Evolutionary conservation across 64 coral and sea anemone species (phyloP), one percentile per base, ranked within the genome.

Genomic region (Catalaphyllia jardinei): DNA sequence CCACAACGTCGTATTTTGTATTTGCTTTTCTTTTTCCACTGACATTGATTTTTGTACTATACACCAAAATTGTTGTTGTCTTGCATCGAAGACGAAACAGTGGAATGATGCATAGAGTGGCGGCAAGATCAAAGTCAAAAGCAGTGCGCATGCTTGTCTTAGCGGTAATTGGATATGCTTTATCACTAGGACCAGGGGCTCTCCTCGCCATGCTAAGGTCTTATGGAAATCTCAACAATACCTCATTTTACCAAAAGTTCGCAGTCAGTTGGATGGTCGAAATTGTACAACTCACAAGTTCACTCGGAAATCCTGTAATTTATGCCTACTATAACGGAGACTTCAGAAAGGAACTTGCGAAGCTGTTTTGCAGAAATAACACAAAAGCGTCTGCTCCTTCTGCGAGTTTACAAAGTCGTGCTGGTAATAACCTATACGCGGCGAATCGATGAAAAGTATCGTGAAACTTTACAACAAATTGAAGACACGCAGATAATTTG

Each of bases 91-190:
- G 83, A 72, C 71, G 83, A 4, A 22, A 13, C 13, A 35, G 49
- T 10, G n/a, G 30, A 19, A 38, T 22, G 16, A 72, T 72, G 12
- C 65, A 86, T 31, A 86, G 52, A 25, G 61, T 50, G 8, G 14
- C 71, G 16, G 61, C 83, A 5, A 69, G 71, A 50, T 86, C 63
- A 19, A 86, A 71, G 33, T 25, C 38, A 10, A 86, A 86, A 86
- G 83, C 83, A 15, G 64, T 86, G n/a, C 64, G 83, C 16, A 86
- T 86, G 83, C 59, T 86, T 25, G 38, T 71, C 49, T 24, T 86
- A 6, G 24, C 60, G 1, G 30, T 86, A 16, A 16, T 19, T 69
- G 83, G 83, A 13, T 72, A 52, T 51, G 38, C 71, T 15, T 11
- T 86, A 6, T 69, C 62, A 3, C 52, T 63, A 51, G 83, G 83